Percentiles rank a stretch among this genome's conserved stretches.
These are phyloP conservation scores for Silurus aristotelis DNA, from an alignment of 2,797 vertebrate species.

Conservation along the genomic window DNA sequence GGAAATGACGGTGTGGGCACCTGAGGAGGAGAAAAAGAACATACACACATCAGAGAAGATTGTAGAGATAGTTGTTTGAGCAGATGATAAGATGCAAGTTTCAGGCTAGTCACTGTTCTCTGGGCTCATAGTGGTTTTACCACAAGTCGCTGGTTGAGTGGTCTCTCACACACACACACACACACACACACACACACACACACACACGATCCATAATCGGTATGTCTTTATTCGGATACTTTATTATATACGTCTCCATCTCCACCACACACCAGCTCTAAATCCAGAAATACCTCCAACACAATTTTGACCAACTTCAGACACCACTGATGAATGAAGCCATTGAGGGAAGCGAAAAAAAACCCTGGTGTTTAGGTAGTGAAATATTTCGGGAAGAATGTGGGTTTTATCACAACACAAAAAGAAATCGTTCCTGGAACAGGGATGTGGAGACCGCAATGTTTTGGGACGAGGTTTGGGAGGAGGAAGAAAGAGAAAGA, in stretches of 20 bases:
- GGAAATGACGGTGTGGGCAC: slow-evolving; percentile 82
- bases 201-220: slow-evolving; percentile 9
- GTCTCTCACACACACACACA: background rate
- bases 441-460: slow-evolving; percentile 55
- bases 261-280: slow-evolving; percentile 17
- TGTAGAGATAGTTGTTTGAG: too few species aligned
- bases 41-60: background rate
- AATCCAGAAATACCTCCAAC: slow-evolving; percentile 17
- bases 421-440: slow-evolving; percentile 60
- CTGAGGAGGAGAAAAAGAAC: slow-evolving; percentile 62
- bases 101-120: slow-evolving; percentile 16
- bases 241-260: slow-evolving; percentile 39
- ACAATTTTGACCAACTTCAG: background rate
- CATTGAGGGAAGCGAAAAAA: slow-evolving; percentile 15
- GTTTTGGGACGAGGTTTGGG: slow-evolving; percentile 55
- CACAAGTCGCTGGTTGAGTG: background rate
- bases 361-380: slow-evolving; percentile 45
- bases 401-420: slow-evolving; percentile 56
- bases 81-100: background rate
- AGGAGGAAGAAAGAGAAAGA: slow-evolving; percentile 41
- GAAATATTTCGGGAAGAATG: slow-evolving; percentile 62
- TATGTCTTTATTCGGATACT: slow-evolving; percentile 22
- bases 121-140: slow-evolving; percentile 20
- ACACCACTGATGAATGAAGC: slow-evolving; percentile 21
- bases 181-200: background rate